A percentile compares a stretch with the other conserved stretches of the same genome.
These are phyloP conservation scores for Numenius phaeopus DNA, from an alignment of 2,797 vertebrate species.

Conservation along the genomic window DNA sequence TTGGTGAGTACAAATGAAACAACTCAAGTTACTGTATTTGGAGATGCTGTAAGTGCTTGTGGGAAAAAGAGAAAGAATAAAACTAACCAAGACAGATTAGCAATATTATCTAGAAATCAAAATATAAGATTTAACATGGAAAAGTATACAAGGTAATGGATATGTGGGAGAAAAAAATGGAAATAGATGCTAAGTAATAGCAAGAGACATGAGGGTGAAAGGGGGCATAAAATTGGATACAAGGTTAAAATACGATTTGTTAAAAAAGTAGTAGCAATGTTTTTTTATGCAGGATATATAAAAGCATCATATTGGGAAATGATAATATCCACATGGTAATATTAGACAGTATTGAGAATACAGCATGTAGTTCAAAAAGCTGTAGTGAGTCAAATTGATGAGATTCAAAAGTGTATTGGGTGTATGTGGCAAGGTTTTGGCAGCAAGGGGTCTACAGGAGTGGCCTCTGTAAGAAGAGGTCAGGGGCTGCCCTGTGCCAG, in stretches of 20 bases:
- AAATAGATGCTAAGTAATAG: not conserved
- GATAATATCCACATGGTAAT: not conserved
- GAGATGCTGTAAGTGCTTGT: not conserved
- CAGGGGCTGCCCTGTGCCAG: not conserved
- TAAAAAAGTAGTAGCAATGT: not conserved
- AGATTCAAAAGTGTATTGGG: not conserved
- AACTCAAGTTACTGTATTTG: not conserved
- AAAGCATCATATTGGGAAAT: not conserved
- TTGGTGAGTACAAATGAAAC: not conserved
- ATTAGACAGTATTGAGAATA: not conserved
- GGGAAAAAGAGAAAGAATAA: not conserved
- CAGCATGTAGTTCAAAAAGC: not conserved
- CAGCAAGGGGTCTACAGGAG: not conserved
- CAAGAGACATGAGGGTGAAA: not conserved
- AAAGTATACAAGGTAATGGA: not conserved
- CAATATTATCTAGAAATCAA: not conserved
- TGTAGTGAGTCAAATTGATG: not conserved
- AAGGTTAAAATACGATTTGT: not conserved
- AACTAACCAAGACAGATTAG: not conserved
- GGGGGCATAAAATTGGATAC: not conserved
- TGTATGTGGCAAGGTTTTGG: not conserved
- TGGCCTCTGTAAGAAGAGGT: not conserved
- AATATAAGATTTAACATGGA: not conserved
- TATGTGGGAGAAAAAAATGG: not conserved
- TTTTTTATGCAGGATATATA: not conserved